Conservation (phyloP, 2,888 invertebrate species). For the Drosophila leonis region DNA sequence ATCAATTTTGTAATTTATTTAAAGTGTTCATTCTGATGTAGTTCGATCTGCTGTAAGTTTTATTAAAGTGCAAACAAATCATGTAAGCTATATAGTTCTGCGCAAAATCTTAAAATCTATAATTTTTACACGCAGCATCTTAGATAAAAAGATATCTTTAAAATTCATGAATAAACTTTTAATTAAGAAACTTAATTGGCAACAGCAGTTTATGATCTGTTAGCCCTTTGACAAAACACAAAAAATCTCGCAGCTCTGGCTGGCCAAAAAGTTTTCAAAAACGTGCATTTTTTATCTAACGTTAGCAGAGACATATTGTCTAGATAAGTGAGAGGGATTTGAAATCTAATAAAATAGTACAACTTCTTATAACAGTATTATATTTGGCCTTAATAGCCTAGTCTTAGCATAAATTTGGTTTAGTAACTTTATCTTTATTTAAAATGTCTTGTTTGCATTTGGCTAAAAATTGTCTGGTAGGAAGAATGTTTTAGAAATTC, state of each 20-base stretch:
- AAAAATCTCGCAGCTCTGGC: neutral
- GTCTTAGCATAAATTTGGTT: slow-evolving; percentile 1
- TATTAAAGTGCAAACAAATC: neutral
- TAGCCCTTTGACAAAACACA: neutral
- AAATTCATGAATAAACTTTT: neutral
- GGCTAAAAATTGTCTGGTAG: neutral
- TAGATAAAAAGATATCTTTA: neutral
- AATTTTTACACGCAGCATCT: neutral
- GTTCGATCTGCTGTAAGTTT: neutral
- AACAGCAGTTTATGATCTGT: neutral
- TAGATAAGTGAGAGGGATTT: slow-evolving; percentile 8
- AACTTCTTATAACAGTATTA: neutral
- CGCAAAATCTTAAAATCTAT: too few relatives aligned
- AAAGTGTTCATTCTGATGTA: neutral
- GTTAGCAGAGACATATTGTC: neutral
- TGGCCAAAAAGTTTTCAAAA: neutral
- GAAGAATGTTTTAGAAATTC: neutral
- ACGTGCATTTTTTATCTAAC: slow-evolving; percentile 1
- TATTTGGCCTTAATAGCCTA: slow-evolving; percentile 2
- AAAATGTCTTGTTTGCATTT: neutral
- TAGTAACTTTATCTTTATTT: slow-evolving; percentile 1
- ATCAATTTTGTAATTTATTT: neutral
- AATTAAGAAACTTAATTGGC: too few relatives aligned
- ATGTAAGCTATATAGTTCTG: neutral
- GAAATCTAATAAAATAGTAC: neutral